A percentile compares a stretch with the other conserved stretches of the same genome.
Evolutionary conservation across 2,888 invertebrate species (phyloP).

Genomic region (Chaetogeoica ovagalla): DNA sequence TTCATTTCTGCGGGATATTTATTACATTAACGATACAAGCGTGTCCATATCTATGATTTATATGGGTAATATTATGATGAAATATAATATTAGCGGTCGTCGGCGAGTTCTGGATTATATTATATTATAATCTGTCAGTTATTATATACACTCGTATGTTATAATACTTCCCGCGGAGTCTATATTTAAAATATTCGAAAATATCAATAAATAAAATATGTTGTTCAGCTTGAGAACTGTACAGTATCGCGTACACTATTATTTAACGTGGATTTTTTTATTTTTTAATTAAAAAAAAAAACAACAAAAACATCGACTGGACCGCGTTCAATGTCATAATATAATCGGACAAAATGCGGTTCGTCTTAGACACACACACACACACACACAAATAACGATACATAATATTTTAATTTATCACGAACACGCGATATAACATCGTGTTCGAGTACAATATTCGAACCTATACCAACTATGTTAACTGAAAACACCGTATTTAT

Average conservation of each 20-base stretch:
- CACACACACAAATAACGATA: no score
- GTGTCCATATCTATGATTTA: neutral
- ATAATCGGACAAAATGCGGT: neutral
- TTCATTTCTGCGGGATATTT: no score
- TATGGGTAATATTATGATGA: neutral
- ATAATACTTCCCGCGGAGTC: neutral
- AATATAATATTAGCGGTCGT: neutral
- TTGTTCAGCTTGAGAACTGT: neutral
- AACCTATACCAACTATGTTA: no score
- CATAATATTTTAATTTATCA: no score
- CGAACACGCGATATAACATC: no score
- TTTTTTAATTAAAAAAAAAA: neutral
- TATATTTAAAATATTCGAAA: neutral
- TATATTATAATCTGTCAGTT: neutral
- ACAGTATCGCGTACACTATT: no score
- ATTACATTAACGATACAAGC: neutral
- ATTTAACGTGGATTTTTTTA: constrained; percentile 20
- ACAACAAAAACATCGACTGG: neutral
- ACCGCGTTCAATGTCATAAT: neutral
- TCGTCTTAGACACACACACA: neutral
- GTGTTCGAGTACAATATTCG: no score
- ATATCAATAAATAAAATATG: constrained; percentile 2
- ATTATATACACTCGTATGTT: no score
- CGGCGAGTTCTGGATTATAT: neutral
- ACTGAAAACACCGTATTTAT: no score